phyloP scores from a whole-genome alignment of 2,113 vertebrate genomes.

The Zosterops lateralis region DNA sequence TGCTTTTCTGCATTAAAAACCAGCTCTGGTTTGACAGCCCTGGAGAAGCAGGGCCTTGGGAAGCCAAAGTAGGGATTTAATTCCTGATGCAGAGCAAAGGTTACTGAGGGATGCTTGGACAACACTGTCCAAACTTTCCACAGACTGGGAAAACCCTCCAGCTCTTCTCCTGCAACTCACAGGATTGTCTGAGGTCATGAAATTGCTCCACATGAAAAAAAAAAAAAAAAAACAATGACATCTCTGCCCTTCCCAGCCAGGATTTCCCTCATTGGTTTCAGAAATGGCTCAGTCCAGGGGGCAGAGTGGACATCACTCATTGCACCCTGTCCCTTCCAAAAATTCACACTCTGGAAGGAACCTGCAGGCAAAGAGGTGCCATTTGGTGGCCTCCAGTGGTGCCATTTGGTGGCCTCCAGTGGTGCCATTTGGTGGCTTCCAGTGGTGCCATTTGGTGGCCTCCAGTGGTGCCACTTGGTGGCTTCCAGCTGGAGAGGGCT shows the following conservation, averaged over 20 bases:
- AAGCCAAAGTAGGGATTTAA: background rate
- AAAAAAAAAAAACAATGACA: too few species aligned
- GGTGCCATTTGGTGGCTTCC: background rate
- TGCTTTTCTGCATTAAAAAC: background rate
- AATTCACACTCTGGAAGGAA: background rate
- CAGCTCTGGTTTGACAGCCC: background rate
- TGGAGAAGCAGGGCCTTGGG: background rate
- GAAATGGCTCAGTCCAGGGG: background rate
- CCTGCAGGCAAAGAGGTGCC: background rate
- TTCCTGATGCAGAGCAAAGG: background rate
- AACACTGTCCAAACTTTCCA: background rate
- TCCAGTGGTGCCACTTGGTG: background rate
- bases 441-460: background rate
- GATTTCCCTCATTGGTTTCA: background rate
- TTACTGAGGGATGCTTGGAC: background rate
- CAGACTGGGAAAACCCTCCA: background rate
- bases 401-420: background rate
- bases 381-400: background rate
- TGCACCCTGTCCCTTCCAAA: background rate
- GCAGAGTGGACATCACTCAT: background rate
- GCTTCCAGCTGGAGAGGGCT: background rate
- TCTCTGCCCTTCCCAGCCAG: background rate
- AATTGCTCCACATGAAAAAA: fast-evolving
- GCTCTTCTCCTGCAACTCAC: background rate
- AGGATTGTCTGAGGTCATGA: background rate